Conservation (phyloP, 2,888 invertebrate species). For the Clepsis dumicolana region DNA sequence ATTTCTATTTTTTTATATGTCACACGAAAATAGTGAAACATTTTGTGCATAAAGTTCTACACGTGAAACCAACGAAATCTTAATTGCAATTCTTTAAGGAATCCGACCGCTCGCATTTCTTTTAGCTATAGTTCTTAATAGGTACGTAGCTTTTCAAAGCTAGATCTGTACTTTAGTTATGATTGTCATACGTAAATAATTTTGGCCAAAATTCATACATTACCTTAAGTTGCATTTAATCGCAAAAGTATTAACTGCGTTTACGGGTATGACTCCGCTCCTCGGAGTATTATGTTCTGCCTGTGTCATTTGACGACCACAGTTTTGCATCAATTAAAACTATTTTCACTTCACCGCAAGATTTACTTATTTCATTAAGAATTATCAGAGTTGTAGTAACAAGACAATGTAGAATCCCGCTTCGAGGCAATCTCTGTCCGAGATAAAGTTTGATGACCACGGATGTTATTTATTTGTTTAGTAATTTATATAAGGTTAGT, state of each 20-base stretch:
- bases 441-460: slow-evolving; percentile 81
- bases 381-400: slow-evolving; percentile 32
- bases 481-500: slow-evolving; percentile 86
- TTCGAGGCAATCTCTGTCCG: slow-evolving; percentile 37
- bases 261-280: slow-evolving; percentile 15
- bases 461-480: slow-evolving; percentile 85
- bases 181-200: neutral
- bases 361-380: slow-evolving; percentile 41
- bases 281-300: slow-evolving; percentile 1
- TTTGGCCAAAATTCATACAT: neutral
- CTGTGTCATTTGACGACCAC: slow-evolving; percentile 17
- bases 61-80: no score
- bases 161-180: neutral
- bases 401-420: slow-evolving; percentile 38
- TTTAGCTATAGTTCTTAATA: no score
- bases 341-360: slow-evolving; percentile 25
- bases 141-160: no score
- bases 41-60: no score
- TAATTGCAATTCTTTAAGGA: no score
- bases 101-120: no score
- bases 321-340: slow-evolving; percentile 39
- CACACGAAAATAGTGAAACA: no score
- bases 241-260: slow-evolving; percentile 11
- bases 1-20: neutral
- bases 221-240: slow-evolving; percentile 1